Conservation (phyloP, 1,140 invertebrate genomes). For the Lepidurus packardi region DNA sequence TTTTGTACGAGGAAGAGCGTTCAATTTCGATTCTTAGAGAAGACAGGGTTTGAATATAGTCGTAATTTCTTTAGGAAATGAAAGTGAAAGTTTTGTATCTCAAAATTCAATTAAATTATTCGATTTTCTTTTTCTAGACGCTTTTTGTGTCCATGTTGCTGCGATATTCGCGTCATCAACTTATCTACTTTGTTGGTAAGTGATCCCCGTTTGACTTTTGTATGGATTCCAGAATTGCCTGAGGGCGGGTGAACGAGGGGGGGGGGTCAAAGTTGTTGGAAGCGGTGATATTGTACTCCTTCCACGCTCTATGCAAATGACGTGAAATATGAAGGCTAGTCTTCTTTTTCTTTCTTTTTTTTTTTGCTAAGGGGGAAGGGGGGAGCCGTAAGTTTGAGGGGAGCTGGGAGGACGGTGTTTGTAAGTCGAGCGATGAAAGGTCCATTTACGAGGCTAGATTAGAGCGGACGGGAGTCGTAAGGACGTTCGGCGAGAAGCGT, state of each 20-base stretch:
- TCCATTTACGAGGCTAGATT: conserved; percentile 14
- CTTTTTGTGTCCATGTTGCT: conserved; percentile 96
- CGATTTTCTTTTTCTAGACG: conserved; percentile 69
- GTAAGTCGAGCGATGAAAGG: conserved; percentile 18
- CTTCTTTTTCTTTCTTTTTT: too few relatives aligned
- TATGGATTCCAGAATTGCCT: neutral
- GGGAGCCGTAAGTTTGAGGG: neutral
- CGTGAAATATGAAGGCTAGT: too few relatives aligned
- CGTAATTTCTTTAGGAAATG: too few relatives aligned
- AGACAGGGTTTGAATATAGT: too few relatives aligned
- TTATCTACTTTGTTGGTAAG: conserved; percentile 96
- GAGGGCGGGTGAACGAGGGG: conserved; percentile 1
- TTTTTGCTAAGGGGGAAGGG: neutral
- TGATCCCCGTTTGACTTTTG: conserved; percentile 32
- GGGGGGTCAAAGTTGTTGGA: neutral
- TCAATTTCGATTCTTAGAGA: too few relatives aligned
- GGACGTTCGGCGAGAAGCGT: neutral
- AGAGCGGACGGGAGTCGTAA: neutral
- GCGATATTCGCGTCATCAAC: conserved; percentile 97
- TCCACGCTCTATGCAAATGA: too few relatives aligned
- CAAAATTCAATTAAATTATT: conserved; percentile 30
- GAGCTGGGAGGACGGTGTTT: neutral
- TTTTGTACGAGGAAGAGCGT: too few relatives aligned
- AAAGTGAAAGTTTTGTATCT: too few relatives aligned
- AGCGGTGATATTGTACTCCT: neutral